Base-by-base conservation (phyloP, 2,888 invertebrate species). In the Limnephilus lunatus region DNA sequence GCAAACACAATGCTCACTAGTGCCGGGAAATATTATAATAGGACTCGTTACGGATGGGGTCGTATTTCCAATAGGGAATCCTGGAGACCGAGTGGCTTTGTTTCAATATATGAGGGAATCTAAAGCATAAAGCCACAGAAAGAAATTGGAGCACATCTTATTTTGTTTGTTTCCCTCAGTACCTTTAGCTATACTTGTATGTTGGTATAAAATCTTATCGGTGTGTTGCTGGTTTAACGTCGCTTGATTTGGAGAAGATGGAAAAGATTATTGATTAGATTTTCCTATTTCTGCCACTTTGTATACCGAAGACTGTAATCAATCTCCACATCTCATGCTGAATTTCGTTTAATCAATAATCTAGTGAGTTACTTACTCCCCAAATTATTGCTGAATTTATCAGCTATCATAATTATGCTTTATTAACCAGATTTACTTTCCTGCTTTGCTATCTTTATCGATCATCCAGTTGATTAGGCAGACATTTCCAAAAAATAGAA, bases 1-100 rank as follows among this genome's bases (percentile, higher is more conserved):
- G 53, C 91, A 68, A 91, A 91, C 85, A 91, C 83, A 89, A 91
- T 82, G 85, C 88, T 25, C 83, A 82, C 90, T 48, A 90, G 90
- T 90, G 82, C 39, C 81, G 44, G 81, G 39, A 89, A 89, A 81
- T 89, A n/a, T 68, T 68, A 89, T 89, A 89, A 89, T 89, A 81
- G 81, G 31, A n/a, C 90, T 82, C 90, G 68, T 89, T 89, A 89
- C 30, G 31, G 89, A 30, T n/a, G 25, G 88, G 88, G 88, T 30
- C n/a, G 88, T 44, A 30, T 88, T 68, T 68, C 53, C 82, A 15
- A 35, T 31, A 4, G 82, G 32, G 30, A 32, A 25, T 35, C 32
- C 39, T 19, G 44, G 39, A 39, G 31, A n/a, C 39, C 44, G n/a
- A 85, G 39, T 85, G 85, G 39, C 35, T 39, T 85, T 85, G 85